These are phyloP conservation scores for Diploscapter pachys DNA, from an alignment of 1,140 invertebrate genomes.

Conservation along the genomic window DNA sequence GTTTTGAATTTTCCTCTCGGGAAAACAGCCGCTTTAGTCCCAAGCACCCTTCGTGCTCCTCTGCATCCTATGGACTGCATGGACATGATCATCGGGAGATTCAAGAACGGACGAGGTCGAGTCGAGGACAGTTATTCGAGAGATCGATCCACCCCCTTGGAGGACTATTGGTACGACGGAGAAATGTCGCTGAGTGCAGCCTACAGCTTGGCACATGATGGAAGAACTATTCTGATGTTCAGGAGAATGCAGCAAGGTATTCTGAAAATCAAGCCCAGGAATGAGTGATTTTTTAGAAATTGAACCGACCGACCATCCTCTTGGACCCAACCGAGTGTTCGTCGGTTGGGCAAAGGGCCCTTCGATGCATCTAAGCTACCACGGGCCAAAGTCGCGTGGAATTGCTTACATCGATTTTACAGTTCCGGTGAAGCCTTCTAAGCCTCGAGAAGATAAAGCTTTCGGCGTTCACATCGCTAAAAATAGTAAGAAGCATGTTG, in stretches of 20 bases:
- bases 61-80: conserved; percentile 40
- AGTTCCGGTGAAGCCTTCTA: too few species aligned
- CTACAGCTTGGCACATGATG: conserved; percentile 80
- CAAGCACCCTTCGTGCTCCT: conserved; percentile 14
- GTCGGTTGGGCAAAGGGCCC: conserved; percentile 84
- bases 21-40: background rate
- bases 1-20: background rate
- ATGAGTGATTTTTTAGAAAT: conserved; percentile 61
- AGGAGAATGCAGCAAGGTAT: conserved; percentile 71
- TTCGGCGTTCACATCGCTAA: too few species aligned
- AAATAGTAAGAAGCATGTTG: too few species aligned
- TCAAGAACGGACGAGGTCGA: conserved; percentile 28
- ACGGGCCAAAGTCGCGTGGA: too few species aligned
- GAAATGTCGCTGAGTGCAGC: conserved; percentile 80
- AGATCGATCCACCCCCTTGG: conserved; percentile 80
- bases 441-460: too few species aligned
- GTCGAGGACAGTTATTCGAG: conserved; percentile 87
- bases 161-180: conserved; percentile 76
- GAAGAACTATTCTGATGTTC: conserved; percentile 82
- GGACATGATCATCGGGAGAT: conserved; percentile 31
- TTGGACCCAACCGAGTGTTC: conserved; percentile 79
- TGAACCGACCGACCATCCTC: conserved; percentile 78
- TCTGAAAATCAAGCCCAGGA: background rate
- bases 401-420: too few species aligned
- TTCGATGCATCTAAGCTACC: too few species aligned